A percentile compares a stretch with the other conserved stretches of the same genome.
Evolutionary conservation across 1,140 invertebrate species (phyloP).

Genomic region (Saccostrea cuccullata): DNA sequence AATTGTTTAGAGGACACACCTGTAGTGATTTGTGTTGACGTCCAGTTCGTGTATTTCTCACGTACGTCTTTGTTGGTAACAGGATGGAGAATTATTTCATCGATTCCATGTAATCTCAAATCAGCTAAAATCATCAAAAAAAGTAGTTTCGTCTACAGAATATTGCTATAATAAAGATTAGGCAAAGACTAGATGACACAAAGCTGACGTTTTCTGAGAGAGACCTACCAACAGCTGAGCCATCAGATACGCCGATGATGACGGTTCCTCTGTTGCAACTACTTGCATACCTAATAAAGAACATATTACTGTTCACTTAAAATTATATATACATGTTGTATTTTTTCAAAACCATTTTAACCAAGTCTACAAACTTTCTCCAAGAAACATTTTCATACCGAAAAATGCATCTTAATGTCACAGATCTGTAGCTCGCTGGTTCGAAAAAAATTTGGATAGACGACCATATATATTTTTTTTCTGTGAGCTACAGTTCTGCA

Average conservation of each 20-base stretch:
- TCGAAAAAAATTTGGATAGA: no score
- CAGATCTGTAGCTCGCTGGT: no score
- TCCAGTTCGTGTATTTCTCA: constrained; percentile 65
- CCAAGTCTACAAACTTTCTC: no score
- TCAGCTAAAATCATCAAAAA: constrained; percentile 61
- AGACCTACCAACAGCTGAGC: constrained; percentile 52
- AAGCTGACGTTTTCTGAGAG: not conserved
- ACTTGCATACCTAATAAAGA: constrained; percentile 61
- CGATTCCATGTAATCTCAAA: constrained; percentile 65
- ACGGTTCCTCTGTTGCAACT: constrained; percentile 62
- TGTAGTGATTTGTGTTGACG: constrained; percentile 54
- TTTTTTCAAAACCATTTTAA: no score
- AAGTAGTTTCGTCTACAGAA: not conserved
- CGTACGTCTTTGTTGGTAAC: constrained; percentile 52
- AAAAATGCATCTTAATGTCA: no score
- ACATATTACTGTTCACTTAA: not conserved
- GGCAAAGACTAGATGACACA: no score
- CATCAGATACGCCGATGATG: constrained; percentile 57
- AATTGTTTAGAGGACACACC: constrained; percentile 5
- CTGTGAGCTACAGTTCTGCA: no score
- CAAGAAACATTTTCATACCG: no score
- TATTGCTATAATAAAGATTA: no score
- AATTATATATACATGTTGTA: no score
- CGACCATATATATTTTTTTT: no score
- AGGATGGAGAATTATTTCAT: constrained; percentile 62